A percentile compares a stretch with the other conserved stretches of the same genome.
These are phyloP conservation scores for Euborellia annulipes DNA, from an alignment of 1,140 invertebrate species.

Conservation along the genomic window DNA sequence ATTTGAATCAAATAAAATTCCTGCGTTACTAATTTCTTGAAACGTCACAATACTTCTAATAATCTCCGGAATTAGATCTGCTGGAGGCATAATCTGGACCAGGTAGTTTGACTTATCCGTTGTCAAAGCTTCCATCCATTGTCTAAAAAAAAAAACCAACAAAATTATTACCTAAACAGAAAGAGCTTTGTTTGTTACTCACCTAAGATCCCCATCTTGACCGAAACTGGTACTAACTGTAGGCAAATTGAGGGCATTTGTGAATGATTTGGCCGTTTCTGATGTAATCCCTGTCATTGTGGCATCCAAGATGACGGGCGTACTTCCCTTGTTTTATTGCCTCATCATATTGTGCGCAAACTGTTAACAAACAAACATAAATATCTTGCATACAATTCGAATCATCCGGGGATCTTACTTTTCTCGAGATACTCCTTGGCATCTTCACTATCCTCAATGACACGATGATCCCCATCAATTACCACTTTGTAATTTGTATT, in stretches of 20 bases:
- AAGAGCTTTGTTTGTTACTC: too few relatives aligned
- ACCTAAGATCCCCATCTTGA: slow-evolving; percentile 56
- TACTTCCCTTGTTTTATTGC: slow-evolving; percentile 42
- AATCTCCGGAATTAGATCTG: slow-evolving; percentile 63
- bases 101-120: slow-evolving; percentile 50
- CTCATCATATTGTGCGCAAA: slow-evolving; percentile 49
- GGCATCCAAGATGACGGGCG: slow-evolving; percentile 63
- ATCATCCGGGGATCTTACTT: slow-evolving; percentile 27
- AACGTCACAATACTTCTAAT: slow-evolving; percentile 59
- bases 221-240: slow-evolving; percentile 72
- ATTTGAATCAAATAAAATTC: slow-evolving; percentile 79
- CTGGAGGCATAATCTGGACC: slow-evolving; percentile 57
- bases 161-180: too few relatives aligned
- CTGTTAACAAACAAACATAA: slow-evolving; percentile 26
- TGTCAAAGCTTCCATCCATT: slow-evolving; percentile 52
- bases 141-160: slow-evolving; percentile 23
- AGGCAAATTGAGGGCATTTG: slow-evolving; percentile 56
- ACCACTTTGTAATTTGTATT: slow-evolving; percentile 46
- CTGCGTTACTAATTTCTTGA: slow-evolving; percentile 79
- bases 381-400: not conserved
- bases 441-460: slow-evolving; percentile 44
- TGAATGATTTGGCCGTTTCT: slow-evolving; percentile 69
- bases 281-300: slow-evolving; percentile 59
- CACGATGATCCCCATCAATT: slow-evolving; percentile 39
- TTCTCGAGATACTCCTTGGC: slow-evolving; percentile 45